Evolutionary conservation across 2,113 vertebrate species (phyloP), one percentile per base, ranked within the genome.

Genomic region (Picathartes gymnocephalus): DNA sequence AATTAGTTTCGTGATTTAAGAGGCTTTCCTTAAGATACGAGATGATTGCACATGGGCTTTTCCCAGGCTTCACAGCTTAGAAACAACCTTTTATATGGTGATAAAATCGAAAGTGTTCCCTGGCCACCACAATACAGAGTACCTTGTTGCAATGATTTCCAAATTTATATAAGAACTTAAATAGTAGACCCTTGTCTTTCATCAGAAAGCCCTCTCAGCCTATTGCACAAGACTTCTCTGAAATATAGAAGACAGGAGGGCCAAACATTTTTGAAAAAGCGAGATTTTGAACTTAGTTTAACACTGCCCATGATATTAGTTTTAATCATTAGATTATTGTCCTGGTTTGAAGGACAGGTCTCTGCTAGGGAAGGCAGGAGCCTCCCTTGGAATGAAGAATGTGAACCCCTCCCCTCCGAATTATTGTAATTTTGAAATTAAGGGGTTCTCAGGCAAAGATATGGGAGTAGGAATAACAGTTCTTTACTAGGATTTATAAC

Each of bases 211-310:
- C 10, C 33, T 20, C 44, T 72, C n/a, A 57, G 3, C 4, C 5
- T 73, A 10, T 30, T 65, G 15, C 42, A 56, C 3, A 19, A 35
- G 22, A 72, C 4, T 54, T 39, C 27, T 58, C 18, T 61, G 37
- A 92, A 84, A 81, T 33, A 39, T 2, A 11, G 10, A 47, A 69
- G 14, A 33, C 22, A 56, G 1, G 2, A 56, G 1, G 6, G 45
- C 5, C 70, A 3, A 37, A 15, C 1, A 2, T 64, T 60, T 65
- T 44, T 18, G 2, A 22, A 61, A 56, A 71, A 58, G 0, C 0
- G 1, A 60, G 15, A 3, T 50, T 66, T 72, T 51, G 7, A 74
- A 5, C 7, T 72, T 68, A 28, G 7, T 58, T 72, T 48, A 64
- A 61, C 3, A 69, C 20, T 16, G 2, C 30, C 19, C 5, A 31